Evolutionary conservation across 1,140 invertebrate genomes (phyloP).

Genomic region (Drosophila nasuta): DNA sequence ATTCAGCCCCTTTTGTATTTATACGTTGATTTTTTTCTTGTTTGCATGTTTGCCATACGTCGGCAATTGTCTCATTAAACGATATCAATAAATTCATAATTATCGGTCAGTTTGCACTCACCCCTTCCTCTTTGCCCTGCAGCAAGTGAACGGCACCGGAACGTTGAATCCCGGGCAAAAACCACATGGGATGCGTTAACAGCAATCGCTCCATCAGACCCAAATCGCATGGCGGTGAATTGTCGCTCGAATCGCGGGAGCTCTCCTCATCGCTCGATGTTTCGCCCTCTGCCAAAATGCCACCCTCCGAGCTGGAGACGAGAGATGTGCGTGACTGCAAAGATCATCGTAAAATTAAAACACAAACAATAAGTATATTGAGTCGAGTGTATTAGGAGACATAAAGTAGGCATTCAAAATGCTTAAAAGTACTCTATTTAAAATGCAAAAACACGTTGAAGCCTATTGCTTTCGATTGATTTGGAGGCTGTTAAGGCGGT

Average conservation of each 20-base stretch:
- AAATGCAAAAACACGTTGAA: background rate
- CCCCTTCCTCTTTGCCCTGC: slow-evolving; percentile 96
- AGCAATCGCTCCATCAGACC: slow-evolving; percentile 94
- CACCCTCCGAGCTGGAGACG: slow-evolving; percentile 84
- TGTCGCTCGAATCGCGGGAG: slow-evolving; percentile 74
- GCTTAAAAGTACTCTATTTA: background rate
- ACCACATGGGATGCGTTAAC: slow-evolving; percentile 97
- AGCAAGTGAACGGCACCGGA: slow-evolving; percentile 96
- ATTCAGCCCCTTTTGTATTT: slow-evolving; percentile 17
- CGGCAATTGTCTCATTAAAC: slow-evolving; percentile 73
- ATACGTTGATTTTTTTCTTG: background rate
- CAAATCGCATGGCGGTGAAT: slow-evolving; percentile 90
- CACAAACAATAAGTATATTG: background rate
- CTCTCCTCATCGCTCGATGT: slow-evolving; percentile 84
- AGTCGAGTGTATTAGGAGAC: background rate
- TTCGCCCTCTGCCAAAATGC: slow-evolving; percentile 84
- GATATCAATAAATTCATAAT: slow-evolving; percentile 75
- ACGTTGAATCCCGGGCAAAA: slow-evolving; percentile 95
- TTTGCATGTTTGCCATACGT: slow-evolving; percentile 18
- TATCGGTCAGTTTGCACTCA: slow-evolving; percentile 85
- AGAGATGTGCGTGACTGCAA: slow-evolving; percentile 84
- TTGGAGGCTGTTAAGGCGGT: background rate
- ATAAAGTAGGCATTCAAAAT: background rate
- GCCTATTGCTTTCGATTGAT: background rate
- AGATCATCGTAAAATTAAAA: slow-evolving; percentile 8